Evolutionary conservation across 2,113 vertebrate genomes (phyloP), one percentile per base, ranked within the genome.

Genomic region (Myotis davidii): DNA sequence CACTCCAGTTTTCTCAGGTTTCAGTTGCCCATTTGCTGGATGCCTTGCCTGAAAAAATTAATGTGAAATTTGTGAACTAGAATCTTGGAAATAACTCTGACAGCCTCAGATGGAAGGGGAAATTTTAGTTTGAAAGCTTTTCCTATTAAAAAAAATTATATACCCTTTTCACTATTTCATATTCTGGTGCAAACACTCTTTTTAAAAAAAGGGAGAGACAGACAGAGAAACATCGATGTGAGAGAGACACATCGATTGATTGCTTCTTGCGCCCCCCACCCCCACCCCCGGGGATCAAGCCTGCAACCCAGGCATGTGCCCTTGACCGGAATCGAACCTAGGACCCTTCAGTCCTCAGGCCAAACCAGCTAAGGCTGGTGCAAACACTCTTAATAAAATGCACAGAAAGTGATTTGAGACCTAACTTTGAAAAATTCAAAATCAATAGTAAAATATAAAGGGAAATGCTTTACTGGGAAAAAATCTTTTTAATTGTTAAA

Each of bases 21-120:
- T 54, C 37, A 7, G 12, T 69, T 92, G 88, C 85, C 72, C 82
- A 84, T 90, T 95, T 92, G 54, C 86, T 86, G 81, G 59, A 61
- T 6, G 37, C 17, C 29, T 83, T 74, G 69, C 74, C 21, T 81
- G 20, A 95, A 93, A 91, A 69, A 87, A 90, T 23, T 87, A 76
- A 59, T 74, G 10, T 78, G 23, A 95, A 85, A 78, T 61, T 52
- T 94, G 69, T 25, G 64, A 81, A 56, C 56, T 52, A 73, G 86
- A 93, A 85, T 82, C 73, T 81, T 90, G 89, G 83, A 90, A 91
- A 85, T 92, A 54, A 29, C 54, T 93, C 70, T 78, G 76, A 86
- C 32, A 32, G 23, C 45, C 23, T 65, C 78, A 79, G 65, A 77
- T 56, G 39, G 78, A 79, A 96, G n/a, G 3, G 4, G 42, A 8